Conservation (phyloP, 2,888 invertebrate species). For the Polia nebulosa region DNA sequence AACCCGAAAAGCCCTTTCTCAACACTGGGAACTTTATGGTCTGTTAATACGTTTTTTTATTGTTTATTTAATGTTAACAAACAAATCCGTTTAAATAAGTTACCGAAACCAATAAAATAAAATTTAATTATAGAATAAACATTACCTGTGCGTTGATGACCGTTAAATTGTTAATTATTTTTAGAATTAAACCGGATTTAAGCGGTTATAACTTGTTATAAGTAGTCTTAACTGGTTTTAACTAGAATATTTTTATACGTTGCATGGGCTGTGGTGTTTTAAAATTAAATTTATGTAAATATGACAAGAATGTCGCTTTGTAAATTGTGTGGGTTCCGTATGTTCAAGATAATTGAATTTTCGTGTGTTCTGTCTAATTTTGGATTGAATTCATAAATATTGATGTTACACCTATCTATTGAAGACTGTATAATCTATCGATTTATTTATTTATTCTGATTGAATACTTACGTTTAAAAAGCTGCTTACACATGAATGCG, state of each 20-base stretch:
- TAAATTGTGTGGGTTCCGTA: constrained; percentile 46
- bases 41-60: constrained; percentile 49
- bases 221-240: constrained; percentile 34
- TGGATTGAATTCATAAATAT: constrained; percentile 40
- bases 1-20: constrained; percentile 23
- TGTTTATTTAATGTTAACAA: constrained; percentile 48
- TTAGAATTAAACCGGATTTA: constrained; percentile 38
- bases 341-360: constrained; percentile 43
- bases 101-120: constrained; percentile 55
- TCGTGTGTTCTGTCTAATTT: constrained; percentile 36
- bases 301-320: constrained; percentile 44
- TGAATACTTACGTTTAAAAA: constrained; percentile 28
- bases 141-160: constrained; percentile 32
- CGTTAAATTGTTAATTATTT: constrained; percentile 48
- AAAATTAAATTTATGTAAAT: constrained; percentile 45
- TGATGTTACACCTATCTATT: constrained; percentile 32
- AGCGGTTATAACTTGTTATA: constrained; percentile 24
- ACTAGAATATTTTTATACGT: constrained; percentile 35
- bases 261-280: constrained; percentile 16
- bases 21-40: constrained; percentile 22
- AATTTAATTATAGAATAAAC: constrained; percentile 59
- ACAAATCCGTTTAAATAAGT: constrained; percentile 53
- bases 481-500: constrained; percentile 9
- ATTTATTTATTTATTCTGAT: constrained; percentile 34
- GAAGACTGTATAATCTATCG: constrained; percentile 25